Evolutionary conservation across 2,113 vertebrate species (phyloP).

Genomic region (Petroica traversi): DNA sequence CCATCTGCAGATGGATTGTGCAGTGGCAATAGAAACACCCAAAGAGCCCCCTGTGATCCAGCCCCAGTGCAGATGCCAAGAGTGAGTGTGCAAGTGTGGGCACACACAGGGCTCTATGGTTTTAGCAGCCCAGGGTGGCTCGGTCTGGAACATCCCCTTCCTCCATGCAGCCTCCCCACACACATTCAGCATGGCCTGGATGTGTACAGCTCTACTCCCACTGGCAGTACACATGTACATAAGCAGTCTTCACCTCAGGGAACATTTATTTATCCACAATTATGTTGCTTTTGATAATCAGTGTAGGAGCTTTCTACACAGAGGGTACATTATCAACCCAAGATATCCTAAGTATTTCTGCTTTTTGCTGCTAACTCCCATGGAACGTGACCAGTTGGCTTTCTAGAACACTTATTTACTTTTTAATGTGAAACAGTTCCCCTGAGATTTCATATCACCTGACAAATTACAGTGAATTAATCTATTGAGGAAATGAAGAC

Average conservation of each 20-base stretch:
- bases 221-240: neutral
- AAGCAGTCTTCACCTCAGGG: neutral
- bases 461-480: constrained; percentile 9
- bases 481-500: neutral
- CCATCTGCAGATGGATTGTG: neutral
- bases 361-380: neutral
- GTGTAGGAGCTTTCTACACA: neutral
- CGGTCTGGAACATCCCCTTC: neutral
- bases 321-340: neutral
- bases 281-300: neutral
- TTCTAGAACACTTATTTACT: neutral
- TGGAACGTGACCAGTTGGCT: neutral
- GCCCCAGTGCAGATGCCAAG: neutral
- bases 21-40: neutral
- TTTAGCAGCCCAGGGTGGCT: neutral
- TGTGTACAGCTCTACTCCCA: neutral
- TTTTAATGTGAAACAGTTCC: neutral
- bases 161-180: neutral
- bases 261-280: neutral
- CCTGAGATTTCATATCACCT: neutral
- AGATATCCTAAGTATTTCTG: neutral
- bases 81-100: neutral
- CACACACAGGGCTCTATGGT: neutral
- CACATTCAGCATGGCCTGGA: neutral
- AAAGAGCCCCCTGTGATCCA: neutral